Percentiles rank a stretch among this genome's conserved stretches.
These are phyloP conservation scores for Strigops habroptila DNA, from an alignment of 2,113 vertebrate species.

Conservation along the genomic window DNA sequence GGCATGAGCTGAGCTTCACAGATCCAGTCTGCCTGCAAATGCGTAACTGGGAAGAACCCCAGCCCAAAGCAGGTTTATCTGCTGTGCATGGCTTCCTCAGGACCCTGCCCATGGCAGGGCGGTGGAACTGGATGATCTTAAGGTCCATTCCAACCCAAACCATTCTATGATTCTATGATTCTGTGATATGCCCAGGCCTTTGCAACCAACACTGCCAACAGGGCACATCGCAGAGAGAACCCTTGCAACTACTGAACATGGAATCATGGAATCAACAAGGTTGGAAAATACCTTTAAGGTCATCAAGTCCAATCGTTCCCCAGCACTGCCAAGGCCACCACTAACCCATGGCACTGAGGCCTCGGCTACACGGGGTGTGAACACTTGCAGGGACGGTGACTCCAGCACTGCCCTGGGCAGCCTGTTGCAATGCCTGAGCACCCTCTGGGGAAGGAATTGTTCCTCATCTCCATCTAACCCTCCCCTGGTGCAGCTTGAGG, in stretches of 20 bases:
- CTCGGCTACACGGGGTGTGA: rapidly evolving
- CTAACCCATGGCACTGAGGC: not conserved
- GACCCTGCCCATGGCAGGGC: not conserved
- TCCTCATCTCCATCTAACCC: too few species aligned
- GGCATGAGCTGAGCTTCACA: not conserved
- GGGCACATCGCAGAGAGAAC: not conserved
- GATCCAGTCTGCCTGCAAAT: not conserved
- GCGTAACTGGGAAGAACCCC: not conserved
- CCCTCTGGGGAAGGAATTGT: too few species aligned
- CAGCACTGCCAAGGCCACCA: not conserved
- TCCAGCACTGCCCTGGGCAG: too few species aligned
- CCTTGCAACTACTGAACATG: too few species aligned
- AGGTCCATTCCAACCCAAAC: too few species aligned
- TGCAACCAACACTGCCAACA: rapidly evolving
- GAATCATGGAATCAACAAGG: not conserved
- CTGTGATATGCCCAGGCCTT: not conserved
- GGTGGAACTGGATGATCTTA: too few species aligned
- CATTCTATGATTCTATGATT: too few species aligned
- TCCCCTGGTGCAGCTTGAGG: not conserved
- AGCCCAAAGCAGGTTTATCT: not conserved
- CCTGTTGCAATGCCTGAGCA: too few species aligned
- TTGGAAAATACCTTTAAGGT: not conserved
- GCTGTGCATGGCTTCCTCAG: rapidly evolving
- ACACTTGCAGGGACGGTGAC: not conserved
- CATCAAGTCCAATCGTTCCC: rapidly evolving